These are phyloP conservation scores for Neuroterus valhalla DNA, from an alignment of 1,140 invertebrate genomes.

Conservation along the genomic window DNA sequence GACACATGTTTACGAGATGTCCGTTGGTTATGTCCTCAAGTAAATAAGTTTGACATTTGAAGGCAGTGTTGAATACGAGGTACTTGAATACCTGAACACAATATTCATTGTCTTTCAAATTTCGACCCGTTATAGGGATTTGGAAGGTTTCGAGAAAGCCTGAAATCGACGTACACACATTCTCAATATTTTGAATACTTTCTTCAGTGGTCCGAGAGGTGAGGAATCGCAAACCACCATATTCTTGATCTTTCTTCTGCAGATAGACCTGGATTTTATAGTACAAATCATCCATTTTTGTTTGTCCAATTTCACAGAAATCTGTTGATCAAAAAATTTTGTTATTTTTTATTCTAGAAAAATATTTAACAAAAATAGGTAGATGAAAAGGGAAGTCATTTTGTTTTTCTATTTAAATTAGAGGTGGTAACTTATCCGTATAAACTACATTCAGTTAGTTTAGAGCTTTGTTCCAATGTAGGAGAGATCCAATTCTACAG, in stretches of 20 bases:
- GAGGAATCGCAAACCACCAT: conserved; percentile 55
- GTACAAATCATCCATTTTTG: conserved; percentile 58
- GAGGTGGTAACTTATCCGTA: no score
- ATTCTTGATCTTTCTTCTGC: conserved; percentile 58
- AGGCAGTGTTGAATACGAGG: conserved; percentile 66
- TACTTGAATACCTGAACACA: conserved; percentile 58
- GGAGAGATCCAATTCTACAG: no score
- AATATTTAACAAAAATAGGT: no score
- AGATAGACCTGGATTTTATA: conserved; percentile 58
- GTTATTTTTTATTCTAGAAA: no score
- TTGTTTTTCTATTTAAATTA: no score
- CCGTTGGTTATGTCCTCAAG: conserved; percentile 57
- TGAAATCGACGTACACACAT: conserved; percentile 50
- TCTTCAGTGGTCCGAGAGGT: conserved; percentile 60
- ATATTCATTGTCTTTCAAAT: conserved; percentile 38
- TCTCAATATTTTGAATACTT: conserved; percentile 53
- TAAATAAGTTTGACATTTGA: conserved; percentile 59
- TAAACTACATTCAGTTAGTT: no score
- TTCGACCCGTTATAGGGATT: conserved; percentile 38
- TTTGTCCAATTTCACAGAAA: no score
- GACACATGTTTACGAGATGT: conserved; percentile 65
- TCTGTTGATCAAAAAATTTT: no score
- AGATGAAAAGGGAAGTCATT: no score
- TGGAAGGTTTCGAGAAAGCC: conserved; percentile 43
- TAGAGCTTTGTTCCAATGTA: no score